A percentile compares a stretch with the other conserved stretches of the same genome.
These are phyloP conservation scores for Drosophila leonis DNA, from an alignment of 2,888 invertebrate species.

Conservation along the genomic window DNA sequence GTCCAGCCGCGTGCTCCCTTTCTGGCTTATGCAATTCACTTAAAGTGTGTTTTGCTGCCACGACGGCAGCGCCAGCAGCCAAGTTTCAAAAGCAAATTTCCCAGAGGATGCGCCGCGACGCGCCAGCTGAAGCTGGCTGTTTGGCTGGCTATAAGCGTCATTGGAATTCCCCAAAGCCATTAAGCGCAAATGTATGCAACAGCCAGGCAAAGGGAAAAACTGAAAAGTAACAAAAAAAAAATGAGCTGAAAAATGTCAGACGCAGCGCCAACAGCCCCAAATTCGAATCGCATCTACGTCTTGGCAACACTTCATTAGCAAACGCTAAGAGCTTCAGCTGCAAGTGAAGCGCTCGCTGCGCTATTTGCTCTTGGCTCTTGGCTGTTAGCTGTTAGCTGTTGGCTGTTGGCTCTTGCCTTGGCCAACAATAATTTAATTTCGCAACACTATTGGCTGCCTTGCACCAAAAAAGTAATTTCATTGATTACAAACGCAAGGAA, in stretches of 20 bases:
- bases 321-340: constrained; percentile 53
- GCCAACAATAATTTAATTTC: constrained; percentile 76
- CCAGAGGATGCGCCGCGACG: constrained; percentile 63
- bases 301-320: constrained; percentile 78
- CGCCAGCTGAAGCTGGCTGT: constrained; percentile 34
- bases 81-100: constrained; percentile 77
- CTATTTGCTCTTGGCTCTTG: constrained; percentile 11
- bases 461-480: constrained; percentile 78
- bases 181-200: constrained; percentile 80
- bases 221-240: background rate
- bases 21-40: constrained; percentile 40
- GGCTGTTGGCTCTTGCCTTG: constrained; percentile 26
- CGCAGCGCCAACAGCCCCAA: constrained; percentile 35
- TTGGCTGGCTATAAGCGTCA: constrained; percentile 76
- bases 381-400: constrained; percentile 12
- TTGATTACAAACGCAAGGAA: constrained; percentile 64
- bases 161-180: constrained; percentile 79
- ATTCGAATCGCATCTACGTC: constrained; percentile 43
- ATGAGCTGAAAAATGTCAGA: constrained; percentile 75
- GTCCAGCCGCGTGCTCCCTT: constrained; percentile 40
- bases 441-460: constrained; percentile 66
- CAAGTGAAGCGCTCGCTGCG: constrained; percentile 9
- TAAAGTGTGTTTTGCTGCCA: constrained; percentile 64
- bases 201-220: constrained; percentile 48
- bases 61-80: constrained; percentile 33